Conservation (phyloP, 2,113 vertebrate genomes). For the Quiscalus mexicanus region DNA sequence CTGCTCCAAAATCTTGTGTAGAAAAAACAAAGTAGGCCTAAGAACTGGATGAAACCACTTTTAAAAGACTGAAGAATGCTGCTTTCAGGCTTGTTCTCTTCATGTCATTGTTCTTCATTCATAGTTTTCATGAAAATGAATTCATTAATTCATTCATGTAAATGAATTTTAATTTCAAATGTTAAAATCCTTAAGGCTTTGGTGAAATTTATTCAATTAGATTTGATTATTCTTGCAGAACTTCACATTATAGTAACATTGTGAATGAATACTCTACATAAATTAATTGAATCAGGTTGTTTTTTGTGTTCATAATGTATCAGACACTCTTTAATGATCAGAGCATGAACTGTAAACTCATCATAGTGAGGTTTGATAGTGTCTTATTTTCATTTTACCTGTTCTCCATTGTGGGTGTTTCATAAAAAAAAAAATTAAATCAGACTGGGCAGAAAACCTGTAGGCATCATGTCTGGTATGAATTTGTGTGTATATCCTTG, state of each 20-base stretch:
- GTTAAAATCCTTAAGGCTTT: background rate
- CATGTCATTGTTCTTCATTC: background rate
- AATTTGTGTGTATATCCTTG: background rate
- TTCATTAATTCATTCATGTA: background rate
- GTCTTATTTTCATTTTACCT: background rate
- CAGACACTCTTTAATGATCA: background rate
- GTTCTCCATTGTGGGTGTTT: background rate
- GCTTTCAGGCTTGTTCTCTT: background rate
- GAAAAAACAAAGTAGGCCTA: background rate
- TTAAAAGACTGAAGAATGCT: conserved; percentile 19
- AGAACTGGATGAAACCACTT: background rate
- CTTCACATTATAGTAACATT: background rate
- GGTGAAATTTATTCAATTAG: background rate
- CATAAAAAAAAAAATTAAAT: background rate
- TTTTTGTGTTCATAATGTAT: background rate
- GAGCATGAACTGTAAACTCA: background rate
- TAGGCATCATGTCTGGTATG: background rate
- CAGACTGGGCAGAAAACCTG: background rate
- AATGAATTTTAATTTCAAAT: background rate
- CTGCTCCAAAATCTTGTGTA: background rate
- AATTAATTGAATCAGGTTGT: background rate
- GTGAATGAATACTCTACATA: background rate
- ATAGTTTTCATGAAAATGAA: background rate
- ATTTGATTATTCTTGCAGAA: background rate
- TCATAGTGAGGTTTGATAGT: background rate